Evolutionary conservation across 2,888 invertebrate genomes (phyloP).

Genomic region (Scaeva pyrastri): DNA sequence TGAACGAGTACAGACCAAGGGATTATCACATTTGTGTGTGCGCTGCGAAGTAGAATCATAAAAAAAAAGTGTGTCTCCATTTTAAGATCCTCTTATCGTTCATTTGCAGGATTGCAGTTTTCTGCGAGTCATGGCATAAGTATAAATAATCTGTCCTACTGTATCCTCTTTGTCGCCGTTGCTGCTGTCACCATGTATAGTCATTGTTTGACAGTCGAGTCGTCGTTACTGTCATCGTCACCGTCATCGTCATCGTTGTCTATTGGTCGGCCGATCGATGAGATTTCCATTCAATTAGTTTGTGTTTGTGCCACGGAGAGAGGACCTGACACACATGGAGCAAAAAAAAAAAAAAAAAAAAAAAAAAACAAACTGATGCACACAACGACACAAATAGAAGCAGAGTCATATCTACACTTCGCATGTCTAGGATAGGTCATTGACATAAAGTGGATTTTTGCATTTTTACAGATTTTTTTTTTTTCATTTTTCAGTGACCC

Average conservation of each 20-base stretch:
- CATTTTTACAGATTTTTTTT: slow-evolving; percentile 18
- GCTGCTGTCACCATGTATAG: too few relatives aligned
- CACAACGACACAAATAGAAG: not conserved
- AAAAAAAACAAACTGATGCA: slow-evolving; percentile 2
- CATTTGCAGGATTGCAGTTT: not conserved
- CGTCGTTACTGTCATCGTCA: not conserved
- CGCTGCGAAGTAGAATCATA: too few relatives aligned
- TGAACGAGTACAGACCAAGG: too few relatives aligned
- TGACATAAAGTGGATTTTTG: slow-evolving; percentile 60
- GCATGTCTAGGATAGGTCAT: slow-evolving; percentile 43
- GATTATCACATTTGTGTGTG: too few relatives aligned
- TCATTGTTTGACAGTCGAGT: not conserved
- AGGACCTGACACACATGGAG: slow-evolving; percentile 30
- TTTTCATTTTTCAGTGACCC: slow-evolving; percentile 8
- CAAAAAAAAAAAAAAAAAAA: not conserved
- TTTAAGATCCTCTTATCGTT: not conserved
- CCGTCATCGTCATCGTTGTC: not conserved
- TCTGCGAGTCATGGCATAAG: not conserved
- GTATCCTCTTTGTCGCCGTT: not conserved
- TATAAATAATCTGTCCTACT: not conserved
- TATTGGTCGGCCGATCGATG: slow-evolving; percentile 20
- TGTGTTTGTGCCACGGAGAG: not conserved
- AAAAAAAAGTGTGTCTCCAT: too few relatives aligned
- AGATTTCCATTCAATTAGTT: slow-evolving; percentile 61
- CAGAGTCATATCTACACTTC: not conserved